Percentiles rank a stretch among this genome's conserved stretches.
Evolutionary conservation across 2,888 invertebrate species (phyloP).

Genomic region (Polymixis flavicincta): DNA sequence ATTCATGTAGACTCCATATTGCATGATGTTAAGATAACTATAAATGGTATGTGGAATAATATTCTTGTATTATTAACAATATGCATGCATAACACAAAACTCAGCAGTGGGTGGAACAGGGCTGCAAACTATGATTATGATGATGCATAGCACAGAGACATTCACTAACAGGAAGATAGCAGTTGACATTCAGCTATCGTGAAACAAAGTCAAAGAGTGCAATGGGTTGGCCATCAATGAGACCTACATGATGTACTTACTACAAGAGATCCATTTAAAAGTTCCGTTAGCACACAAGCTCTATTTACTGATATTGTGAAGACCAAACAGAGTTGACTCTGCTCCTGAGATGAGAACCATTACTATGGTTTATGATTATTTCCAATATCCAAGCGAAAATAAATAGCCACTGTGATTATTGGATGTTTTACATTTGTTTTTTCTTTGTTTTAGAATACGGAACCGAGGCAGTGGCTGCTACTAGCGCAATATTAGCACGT

Average conservation of each 20-base stretch:
- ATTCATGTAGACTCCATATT: constrained; percentile 91
- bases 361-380: neutral
- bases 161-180: too few relatives aligned
- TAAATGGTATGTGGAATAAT: constrained; percentile 83
- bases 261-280: too few relatives aligned
- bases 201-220: neutral
- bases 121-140: neutral
- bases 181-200: neutral
- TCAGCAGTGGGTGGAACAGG: neutral
- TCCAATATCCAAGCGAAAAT: neutral
- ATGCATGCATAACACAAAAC: neutral
- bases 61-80: neutral
- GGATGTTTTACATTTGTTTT: too few relatives aligned
- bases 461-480: constrained; percentile 93
- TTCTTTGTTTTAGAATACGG: constrained; percentile 90
- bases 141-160: neutral
- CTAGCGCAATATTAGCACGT: constrained; percentile 90
- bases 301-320: constrained; percentile 14
- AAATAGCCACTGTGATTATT: neutral
- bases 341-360: constrained; percentile 9
- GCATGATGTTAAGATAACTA: constrained; percentile 92
- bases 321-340: constrained; percentile 5
- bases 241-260: too few relatives aligned
- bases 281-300: constrained; percentile 11
- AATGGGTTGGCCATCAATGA: neutral